Conservation (phyloP, 2,113 vertebrate species). For the Perccottus glenii region DNA sequence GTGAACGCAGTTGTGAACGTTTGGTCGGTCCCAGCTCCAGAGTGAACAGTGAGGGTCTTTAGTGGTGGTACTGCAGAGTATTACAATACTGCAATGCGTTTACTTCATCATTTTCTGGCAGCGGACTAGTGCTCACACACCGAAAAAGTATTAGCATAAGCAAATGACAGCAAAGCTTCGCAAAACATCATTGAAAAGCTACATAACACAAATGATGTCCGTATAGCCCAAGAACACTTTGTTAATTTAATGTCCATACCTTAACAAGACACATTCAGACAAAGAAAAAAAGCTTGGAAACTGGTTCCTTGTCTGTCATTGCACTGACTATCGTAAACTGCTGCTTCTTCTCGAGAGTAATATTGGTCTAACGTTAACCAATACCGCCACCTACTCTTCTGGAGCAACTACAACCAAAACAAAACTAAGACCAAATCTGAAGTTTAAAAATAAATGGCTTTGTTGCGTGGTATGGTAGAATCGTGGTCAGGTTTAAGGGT, state of each 20-base stretch:
- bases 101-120: slow-evolving; percentile 3
- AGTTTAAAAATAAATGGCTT: no score
- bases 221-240: fast-evolving
- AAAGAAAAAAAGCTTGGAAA: slow-evolving; percentile 13
- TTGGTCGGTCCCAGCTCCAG: not conserved
- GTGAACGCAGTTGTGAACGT: not conserved
- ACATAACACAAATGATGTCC: not conserved
- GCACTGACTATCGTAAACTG: slow-evolving; percentile 57
- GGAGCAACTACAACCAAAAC: not conserved
- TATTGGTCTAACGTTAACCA: not conserved
- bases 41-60: not conserved
- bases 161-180: slow-evolving; percentile 4
- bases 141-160: slow-evolving; percentile 34
- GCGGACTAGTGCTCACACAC: not conserved
- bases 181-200: not conserved
- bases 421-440: not conserved
- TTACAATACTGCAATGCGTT: slow-evolving; percentile 49
- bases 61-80: slow-evolving; percentile 14
- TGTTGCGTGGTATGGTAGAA: no score
- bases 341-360: not conserved
- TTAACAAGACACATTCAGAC: slow-evolving; percentile 58
- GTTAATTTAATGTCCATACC: slow-evolving; percentile 41
- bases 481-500: no score
- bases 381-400: not conserved
- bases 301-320: slow-evolving; percentile 41